Conservation (phyloP, 2,797 vertebrate species). For the Characodon lateralis region DNA sequence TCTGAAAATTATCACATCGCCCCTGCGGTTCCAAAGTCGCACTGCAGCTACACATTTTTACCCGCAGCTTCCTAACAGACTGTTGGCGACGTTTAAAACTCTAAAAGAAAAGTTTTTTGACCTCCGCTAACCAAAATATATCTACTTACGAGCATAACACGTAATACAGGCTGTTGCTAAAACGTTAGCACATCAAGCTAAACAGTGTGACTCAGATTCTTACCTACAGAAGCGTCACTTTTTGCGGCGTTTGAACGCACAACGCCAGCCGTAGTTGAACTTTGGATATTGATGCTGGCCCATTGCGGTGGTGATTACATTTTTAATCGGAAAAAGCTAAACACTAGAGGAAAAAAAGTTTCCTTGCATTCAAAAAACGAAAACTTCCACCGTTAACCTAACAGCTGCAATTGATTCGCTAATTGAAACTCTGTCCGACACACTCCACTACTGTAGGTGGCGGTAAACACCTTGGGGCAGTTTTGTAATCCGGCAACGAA, state of each 20-base stretch:
- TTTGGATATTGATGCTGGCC: not conserved
- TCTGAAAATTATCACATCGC: not conserved
- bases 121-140: not conserved
- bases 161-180: not conserved
- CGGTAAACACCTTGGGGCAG: not conserved
- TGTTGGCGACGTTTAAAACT: not conserved
- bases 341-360: not conserved
- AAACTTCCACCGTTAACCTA: not conserved
- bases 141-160: not conserved
- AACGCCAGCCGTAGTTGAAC: too few relatives aligned
- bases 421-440: not conserved
- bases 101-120: not conserved
- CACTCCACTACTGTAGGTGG: not conserved
- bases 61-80: not conserved
- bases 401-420: not conserved
- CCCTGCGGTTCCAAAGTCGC: not conserved
- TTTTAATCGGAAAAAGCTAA: not conserved
- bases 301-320: not conserved
- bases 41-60: not conserved
- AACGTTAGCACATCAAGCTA: not conserved
- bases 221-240: not conserved
- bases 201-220: not conserved
- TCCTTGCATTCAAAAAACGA: not conserved
- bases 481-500: not conserved
- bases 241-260: not conserved